Evolutionary conservation across 2,888 invertebrate genomes (phyloP).

Genomic region (Pardosa pseudoannulata): DNA sequence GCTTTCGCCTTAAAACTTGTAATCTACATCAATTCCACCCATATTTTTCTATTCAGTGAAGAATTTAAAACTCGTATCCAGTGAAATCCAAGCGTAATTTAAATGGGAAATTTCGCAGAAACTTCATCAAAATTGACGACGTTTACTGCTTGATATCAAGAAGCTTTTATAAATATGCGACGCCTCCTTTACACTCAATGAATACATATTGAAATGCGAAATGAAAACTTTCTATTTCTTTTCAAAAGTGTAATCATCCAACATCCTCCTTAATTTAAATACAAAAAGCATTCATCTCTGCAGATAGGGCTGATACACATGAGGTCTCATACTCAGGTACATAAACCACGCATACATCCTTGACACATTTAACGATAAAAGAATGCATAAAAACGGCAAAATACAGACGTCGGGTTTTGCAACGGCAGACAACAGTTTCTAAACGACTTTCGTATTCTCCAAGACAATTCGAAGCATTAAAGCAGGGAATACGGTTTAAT

Average conservation of each 20-base stretch:
- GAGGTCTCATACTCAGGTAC: background rate
- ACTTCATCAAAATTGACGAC: too few species aligned
- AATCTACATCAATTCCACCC: too few species aligned
- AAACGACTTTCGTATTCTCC: conserved; percentile 27
- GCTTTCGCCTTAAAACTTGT: too few species aligned
- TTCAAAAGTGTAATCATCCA: background rate
- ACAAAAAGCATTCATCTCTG: background rate
- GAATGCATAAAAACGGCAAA: background rate
- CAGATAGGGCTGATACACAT: background rate
- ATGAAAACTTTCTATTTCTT: too few species aligned
- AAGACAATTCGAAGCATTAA: conserved; percentile 34
- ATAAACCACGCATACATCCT: conserved; percentile 16
- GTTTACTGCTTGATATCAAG: too few species aligned
- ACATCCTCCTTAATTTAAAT: background rate
- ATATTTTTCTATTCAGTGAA: too few species aligned
- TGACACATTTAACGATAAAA: conserved; percentile 28
- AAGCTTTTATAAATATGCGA: too few species aligned
- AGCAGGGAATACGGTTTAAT: conserved; percentile 34
- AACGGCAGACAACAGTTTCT: conserved; percentile 3
- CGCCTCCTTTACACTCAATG: too few species aligned
- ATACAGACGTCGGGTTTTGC: background rate
- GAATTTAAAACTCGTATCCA: too few species aligned
- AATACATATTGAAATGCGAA: too few species aligned
- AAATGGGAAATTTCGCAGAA: too few species aligned
- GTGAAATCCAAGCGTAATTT: too few species aligned